A percentile compares a stretch with the other conserved stretches of the same genome.
These are phyloP conservation scores for Caenorhabditis sp. DNA, from an alignment of 2,888 invertebrate species.

Conservation along the genomic window DNA sequence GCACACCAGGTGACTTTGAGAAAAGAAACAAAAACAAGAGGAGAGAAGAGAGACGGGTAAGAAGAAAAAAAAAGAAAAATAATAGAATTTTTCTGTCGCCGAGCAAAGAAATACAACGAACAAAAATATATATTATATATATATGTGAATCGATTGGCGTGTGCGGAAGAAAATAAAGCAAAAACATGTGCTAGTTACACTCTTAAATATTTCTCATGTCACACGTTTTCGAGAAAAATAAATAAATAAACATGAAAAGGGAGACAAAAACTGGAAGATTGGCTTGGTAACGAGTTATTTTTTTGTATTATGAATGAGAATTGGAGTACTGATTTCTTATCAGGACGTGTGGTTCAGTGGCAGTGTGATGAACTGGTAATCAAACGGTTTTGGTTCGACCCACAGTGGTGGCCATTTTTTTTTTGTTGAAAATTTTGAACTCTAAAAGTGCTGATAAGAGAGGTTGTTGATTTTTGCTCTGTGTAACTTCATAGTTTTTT, in stretches of 20 bases:
- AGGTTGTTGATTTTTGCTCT: no score
- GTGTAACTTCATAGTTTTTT: no score
- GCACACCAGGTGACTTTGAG: background rate
- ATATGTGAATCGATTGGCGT: background rate
- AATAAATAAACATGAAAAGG: no score
- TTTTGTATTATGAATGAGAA: no score
- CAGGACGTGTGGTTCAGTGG: no score
- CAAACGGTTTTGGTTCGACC: no score
- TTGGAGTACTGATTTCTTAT: no score
- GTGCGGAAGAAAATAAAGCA: background rate
- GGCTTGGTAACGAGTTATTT: no score
- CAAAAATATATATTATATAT: background rate
- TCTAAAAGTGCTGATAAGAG: no score
- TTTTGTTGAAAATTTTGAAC: no score
- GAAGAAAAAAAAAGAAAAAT: background rate
- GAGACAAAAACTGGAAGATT: background rate
- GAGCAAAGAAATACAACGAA: background rate
- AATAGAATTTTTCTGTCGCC: background rate
- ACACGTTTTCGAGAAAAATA: background rate
- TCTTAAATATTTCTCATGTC: constrained; percentile 1
- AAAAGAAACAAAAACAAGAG: background rate
- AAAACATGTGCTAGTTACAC: constrained; percentile 1
- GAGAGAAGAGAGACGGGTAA: background rate
- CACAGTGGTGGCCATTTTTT: no score
- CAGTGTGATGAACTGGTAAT: no score